Evolutionary conservation across 1,140 invertebrate species (phyloP), one percentile per base, ranked within the genome.

Genomic region (Drosophila kanapiae): DNA sequence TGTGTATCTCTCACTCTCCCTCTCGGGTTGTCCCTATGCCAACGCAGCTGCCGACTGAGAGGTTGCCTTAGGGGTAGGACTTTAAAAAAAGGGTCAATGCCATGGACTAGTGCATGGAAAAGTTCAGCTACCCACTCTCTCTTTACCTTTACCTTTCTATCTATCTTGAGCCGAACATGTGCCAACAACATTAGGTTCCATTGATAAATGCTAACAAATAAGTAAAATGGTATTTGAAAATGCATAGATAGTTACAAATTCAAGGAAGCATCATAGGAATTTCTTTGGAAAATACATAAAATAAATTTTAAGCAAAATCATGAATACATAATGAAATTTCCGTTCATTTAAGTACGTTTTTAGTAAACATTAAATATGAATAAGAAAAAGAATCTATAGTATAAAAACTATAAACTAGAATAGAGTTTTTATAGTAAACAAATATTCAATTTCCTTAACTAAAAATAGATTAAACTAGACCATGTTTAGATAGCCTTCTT

Each of bases 21-120:
- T 18, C 6, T 27, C 10, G 27, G 27, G 7, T 38, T 33, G 54
- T 84, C 49, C 58, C 71, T 69, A 78, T 78, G 67, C 59, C 67
- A 80, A 85, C 53, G 60, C 82, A 85, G 82, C 82, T 85, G 82
- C 78, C 75, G 35, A 10, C 14, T 58, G 35, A 38, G n/a, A 9
- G 14, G 33, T 33, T 2, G 23, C 10, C 14, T 49, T 31, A 49
- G 42, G 74, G 58, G 69, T 77, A 77, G 64, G 59, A 49, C 14
- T n/a, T n/a, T 27, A 3, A 54, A 59, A 54, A 71, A 72, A 61
- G 68, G 75, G 80, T 81, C 63, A 74, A 60, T 54, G 60, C 62
- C 56, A 64, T 68, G 51, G 31, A 10, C 16, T 37, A 18, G 57
- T n/a, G n/a, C 23, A 60, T 8, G n/a, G n/a, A 7, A 67, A 67